phyloP scores from a whole-genome alignment of 2,113 vertebrate genomes.

The Salminus brasiliensis region DNA sequence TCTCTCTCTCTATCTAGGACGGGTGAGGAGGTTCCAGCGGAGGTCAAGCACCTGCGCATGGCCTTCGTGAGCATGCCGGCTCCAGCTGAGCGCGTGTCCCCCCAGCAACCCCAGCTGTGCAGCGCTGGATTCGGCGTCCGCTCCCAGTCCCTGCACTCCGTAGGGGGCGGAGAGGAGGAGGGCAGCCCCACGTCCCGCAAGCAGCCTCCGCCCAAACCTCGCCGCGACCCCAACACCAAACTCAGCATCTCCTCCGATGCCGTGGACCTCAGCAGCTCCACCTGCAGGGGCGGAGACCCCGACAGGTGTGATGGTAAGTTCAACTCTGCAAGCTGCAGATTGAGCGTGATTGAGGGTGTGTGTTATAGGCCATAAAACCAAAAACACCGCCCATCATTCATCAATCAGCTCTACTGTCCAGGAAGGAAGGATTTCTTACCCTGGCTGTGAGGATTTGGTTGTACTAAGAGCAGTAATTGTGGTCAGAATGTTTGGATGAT shows the following conservation, averaged over 20 bases:
- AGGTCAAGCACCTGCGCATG: constrained; percentile 94
- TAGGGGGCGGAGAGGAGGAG: constrained; percentile 91
- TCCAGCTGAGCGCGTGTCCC: constrained; percentile 87
- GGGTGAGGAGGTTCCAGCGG: constrained; percentile 86
- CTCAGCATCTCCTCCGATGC: constrained; percentile 97
- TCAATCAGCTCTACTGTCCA: too few species aligned
- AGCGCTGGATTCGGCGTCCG: constrained; percentile 90
- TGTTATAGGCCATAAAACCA: too few species aligned
- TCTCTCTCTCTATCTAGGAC: constrained; percentile 75
- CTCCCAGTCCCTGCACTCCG: constrained; percentile 96
- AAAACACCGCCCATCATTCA: too few species aligned
- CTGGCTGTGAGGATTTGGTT: too few species aligned
- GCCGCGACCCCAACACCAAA: constrained; percentile 95
- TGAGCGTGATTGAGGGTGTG: too few species aligned
- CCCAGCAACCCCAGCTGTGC: constrained; percentile 76
- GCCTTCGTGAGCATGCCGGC: constrained; percentile 96
- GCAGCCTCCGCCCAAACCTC: constrained; percentile 94
- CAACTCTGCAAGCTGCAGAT: neutral
- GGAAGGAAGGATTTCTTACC: too few species aligned
- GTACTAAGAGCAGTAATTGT: too few species aligned
- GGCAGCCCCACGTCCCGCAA: constrained; percentile 89
- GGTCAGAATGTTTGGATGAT: too few species aligned
- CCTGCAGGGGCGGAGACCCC: constrained; percentile 78
- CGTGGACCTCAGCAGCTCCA: constrained; percentile 82
- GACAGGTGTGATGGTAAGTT: constrained; percentile 80